These are phyloP conservation scores for Didymodactylos carnosus DNA, from an alignment of 2,888 invertebrate genomes.

Conservation along the genomic window DNA sequence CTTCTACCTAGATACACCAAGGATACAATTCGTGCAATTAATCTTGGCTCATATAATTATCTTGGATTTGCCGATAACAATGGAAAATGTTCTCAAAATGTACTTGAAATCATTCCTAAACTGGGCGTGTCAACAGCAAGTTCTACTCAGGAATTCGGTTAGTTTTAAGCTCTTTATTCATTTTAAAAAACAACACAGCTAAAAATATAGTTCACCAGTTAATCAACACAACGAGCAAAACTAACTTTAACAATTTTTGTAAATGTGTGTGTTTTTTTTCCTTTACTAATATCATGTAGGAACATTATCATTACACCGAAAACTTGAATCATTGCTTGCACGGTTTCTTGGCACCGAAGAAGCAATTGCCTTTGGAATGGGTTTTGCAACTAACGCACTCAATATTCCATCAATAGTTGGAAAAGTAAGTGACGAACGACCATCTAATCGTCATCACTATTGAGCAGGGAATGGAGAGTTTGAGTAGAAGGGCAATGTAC, in stretches of 20 bases:
- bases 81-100: conserved; percentile 57
- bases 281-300: too few species aligned
- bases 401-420: conserved; percentile 64
- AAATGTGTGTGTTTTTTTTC: too few species aligned
- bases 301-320: conserved; percentile 49
- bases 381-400: conserved; percentile 87
- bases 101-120: conserved; percentile 47
- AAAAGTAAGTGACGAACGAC: too few species aligned
- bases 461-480: too few species aligned
- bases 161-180: neutral
- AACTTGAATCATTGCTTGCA: conserved; percentile 64
- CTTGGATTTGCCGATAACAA: conserved; percentile 72
- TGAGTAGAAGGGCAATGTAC: too few species aligned
- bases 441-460: too few species aligned
- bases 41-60: conserved; percentile 94
- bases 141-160: conserved; percentile 13
- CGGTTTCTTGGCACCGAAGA: conserved; percentile 74
- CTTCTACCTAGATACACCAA: conserved; percentile 43
- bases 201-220: too few species aligned
- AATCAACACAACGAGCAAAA: too few species aligned
- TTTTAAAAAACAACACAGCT: too few species aligned
- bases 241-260: too few species aligned
- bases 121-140: conserved; percentile 47
- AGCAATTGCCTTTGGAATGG: conserved; percentile 88
- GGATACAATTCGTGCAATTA: conserved; percentile 58